A percentile compares a stretch with the other conserved stretches of the same genome.
These are phyloP conservation scores for Apteryx mantelli DNA, from an alignment of 2,113 vertebrate species.

Conservation along the genomic window DNA sequence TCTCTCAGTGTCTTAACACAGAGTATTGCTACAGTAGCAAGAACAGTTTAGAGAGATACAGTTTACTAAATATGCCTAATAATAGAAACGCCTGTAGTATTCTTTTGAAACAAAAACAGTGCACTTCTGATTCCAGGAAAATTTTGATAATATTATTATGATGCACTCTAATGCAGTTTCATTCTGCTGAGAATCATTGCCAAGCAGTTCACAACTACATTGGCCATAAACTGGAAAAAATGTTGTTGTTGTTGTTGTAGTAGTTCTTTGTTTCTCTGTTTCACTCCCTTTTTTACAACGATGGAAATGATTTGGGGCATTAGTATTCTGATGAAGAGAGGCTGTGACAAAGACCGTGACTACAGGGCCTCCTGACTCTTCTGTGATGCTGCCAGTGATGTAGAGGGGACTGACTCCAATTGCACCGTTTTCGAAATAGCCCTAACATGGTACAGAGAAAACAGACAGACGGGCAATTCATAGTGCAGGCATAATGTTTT, in stretches of 20 bases:
- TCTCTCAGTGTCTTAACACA: background rate
- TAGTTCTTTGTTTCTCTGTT: background rate
- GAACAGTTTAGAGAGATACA: background rate
- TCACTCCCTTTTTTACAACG: background rate
- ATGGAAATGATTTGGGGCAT: slow-evolving; percentile 32
- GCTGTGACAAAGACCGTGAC: slow-evolving; percentile 70
- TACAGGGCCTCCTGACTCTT: slow-evolving; percentile 55
- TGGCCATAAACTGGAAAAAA: background rate
- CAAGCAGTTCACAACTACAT: background rate
- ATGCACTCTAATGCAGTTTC: background rate
- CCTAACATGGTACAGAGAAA: slow-evolving; percentile 24
- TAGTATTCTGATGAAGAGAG: slow-evolving; percentile 67
- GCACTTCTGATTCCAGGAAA: background rate
- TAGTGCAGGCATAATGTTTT: background rate
- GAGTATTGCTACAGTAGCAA: background rate
- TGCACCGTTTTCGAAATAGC: slow-evolving; percentile 43
- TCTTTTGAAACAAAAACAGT: background rate
- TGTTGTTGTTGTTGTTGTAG: background rate
- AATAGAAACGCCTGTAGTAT: background rate
- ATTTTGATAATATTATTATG: background rate
- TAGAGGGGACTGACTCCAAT: slow-evolving; percentile 54
- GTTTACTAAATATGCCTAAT: background rate
- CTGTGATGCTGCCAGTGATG: slow-evolving; percentile 60
- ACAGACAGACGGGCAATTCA: slow-evolving; percentile 62
- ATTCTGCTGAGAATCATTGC: background rate